Evolutionary conservation across 2,113 vertebrate species (phyloP).

Genomic region (Platysternon megacephalum): DNA sequence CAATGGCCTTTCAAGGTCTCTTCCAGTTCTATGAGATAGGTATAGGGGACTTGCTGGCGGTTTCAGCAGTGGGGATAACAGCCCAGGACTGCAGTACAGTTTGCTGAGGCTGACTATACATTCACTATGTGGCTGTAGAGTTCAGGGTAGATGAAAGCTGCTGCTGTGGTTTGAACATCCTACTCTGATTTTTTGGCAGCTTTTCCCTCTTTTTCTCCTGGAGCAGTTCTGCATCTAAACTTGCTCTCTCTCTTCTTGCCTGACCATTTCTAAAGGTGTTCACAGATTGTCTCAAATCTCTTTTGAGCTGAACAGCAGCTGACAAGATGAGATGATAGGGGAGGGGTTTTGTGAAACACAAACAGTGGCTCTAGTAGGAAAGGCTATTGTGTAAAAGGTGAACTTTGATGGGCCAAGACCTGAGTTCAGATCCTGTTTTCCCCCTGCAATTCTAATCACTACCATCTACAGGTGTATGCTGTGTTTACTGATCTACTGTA

Average conservation of each 20-base stretch:
- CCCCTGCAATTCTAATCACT: not conserved
- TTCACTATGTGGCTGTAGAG: not conserved
- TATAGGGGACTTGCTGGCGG: not conserved
- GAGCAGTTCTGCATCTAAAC: not conserved
- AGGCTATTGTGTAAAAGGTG: not conserved
- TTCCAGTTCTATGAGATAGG: no score
- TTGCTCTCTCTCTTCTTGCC: not conserved
- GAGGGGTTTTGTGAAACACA: not conserved
- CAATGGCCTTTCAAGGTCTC: no score
- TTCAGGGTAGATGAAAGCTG: slow-evolving; percentile 44
- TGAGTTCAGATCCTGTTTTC: not conserved
- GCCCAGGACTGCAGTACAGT: not conserved
- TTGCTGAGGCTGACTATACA: rapidly evolving
- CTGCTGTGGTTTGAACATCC: slow-evolving; percentile 22
- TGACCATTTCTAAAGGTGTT: not conserved
- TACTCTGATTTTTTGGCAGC: slow-evolving; percentile 54
- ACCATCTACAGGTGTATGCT: not conserved
- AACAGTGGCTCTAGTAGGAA: not conserved
- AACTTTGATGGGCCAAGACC: not conserved
- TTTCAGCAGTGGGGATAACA: not conserved
- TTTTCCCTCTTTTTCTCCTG: not conserved
- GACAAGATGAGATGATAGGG: not conserved
- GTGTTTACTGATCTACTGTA: not conserved
- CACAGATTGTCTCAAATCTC: not conserved
- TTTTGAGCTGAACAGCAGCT: not conserved